Conservation (phyloP, 2,797 vertebrate species). For the Tympanoctomys barrerae region DNA sequence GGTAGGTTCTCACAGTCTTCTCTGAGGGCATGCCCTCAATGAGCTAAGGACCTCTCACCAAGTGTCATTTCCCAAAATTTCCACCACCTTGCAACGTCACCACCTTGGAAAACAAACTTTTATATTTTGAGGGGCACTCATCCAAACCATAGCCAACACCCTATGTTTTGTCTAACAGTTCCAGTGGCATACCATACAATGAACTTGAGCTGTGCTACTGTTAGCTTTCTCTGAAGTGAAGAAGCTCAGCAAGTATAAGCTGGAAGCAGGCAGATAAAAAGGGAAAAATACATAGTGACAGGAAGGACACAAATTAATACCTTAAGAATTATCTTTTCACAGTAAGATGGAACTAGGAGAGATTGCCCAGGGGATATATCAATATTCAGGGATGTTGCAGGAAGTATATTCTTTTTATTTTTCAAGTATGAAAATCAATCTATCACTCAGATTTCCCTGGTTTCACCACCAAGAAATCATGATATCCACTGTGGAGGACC, state of each 20-base stretch:
- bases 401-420: conserved; percentile 51
- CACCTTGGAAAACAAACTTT: background rate
- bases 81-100: background rate
- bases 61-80: background rate
- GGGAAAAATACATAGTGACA: background rate
- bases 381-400: background rate
- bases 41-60: background rate
- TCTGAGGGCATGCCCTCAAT: background rate
- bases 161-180: background rate
- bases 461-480: background rate
- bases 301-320: background rate
- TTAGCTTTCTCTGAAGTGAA: background rate
- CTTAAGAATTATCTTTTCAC: conserved; percentile 17
- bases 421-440: conserved; percentile 26
- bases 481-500: background rate
- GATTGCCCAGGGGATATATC: background rate
- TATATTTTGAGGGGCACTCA: background rate
- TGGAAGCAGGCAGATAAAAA: conserved; percentile 13
- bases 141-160: background rate
- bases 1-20: background rate
- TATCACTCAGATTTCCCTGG: background rate
- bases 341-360: conserved; percentile 49
- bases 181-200: background rate
- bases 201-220: background rate
- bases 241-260: background rate